Conservation (phyloP, 2,888 invertebrate species). For the Cerceris ruficornis region DNA sequence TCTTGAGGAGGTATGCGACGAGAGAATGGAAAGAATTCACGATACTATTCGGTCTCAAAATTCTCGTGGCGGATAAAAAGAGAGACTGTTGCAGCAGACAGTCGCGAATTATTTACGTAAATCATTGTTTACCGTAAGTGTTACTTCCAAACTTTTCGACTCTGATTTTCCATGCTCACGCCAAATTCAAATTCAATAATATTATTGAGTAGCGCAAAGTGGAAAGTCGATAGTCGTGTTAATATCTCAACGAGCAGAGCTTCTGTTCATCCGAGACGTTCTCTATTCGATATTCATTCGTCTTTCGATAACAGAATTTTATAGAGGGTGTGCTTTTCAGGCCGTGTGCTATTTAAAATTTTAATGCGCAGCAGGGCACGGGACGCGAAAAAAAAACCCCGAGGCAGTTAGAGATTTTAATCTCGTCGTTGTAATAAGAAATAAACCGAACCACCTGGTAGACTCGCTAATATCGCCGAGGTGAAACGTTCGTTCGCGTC, state of each 20-base stretch:
- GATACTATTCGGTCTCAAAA: too few species aligned
- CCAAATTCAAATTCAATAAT: neutral
- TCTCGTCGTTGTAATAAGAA: constrained; percentile 65
- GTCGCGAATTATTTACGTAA: too few species aligned
- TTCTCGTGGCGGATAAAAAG: too few species aligned
- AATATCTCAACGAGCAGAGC: constrained; percentile 14
- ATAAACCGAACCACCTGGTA: constrained; percentile 53
- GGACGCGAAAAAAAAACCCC: constrained; percentile 19
- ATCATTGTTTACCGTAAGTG: too few species aligned
- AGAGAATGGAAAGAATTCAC: too few species aligned
- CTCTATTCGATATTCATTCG: constrained; percentile 31
- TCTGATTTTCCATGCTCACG: too few species aligned
- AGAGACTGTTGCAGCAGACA: too few species aligned
- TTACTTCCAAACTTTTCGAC: too few species aligned
- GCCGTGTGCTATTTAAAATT: constrained; percentile 57
- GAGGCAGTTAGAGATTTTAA: constrained; percentile 56
- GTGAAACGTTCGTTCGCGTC: constrained; percentile 57
- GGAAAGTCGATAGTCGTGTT: neutral
- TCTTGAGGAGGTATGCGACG: too few species aligned
- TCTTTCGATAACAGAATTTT: constrained; percentile 56
- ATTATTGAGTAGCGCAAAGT: neutral
- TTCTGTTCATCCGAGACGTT: constrained; percentile 4
- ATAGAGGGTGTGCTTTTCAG: constrained; percentile 42
- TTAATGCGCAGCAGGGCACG: constrained; percentile 49
- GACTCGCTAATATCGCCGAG: constrained; percentile 48